Evolutionary conservation across 1,140 invertebrate genomes (phyloP), one percentile per base, ranked within the genome.

Genomic region (Neodiprion lecontei): DNA sequence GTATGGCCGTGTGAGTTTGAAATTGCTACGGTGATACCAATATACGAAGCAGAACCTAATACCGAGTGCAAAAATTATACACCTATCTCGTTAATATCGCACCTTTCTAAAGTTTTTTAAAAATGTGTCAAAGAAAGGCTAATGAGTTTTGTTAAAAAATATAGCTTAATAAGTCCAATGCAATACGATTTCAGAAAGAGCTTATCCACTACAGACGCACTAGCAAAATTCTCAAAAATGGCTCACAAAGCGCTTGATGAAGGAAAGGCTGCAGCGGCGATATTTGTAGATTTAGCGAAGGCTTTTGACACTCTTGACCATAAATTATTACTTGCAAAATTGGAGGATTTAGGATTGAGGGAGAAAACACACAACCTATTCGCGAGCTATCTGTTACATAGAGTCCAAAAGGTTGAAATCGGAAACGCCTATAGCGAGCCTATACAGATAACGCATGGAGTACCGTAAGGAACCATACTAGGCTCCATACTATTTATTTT

Each of bases 21-120:
- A 74, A 69, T 73, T 17, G 75, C 80, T 21, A 69, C 70, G 70
- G 69, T 84, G 9, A 77, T 14, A 50, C 78, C 78, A 9, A 76
- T 82, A 68, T 79, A 76, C 66, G 85, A 86, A 76, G 72, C 28
- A 61, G 82, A 79, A 17, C 49, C 71, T 7, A 81, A 77, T 72
- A 40, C 70, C 12, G 74, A 69, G 21, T 28, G 76, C 7, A 69
- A 69, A 21, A 84, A 84, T 73, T 83, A 84, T 61, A 80, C 82
- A 70, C 83, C 81, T 9, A 84, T 84, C 14, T 81, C 75, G 1
- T 28, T 81, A 14, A 72, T 81, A 0, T 73, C 76, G 1, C 50
- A 76, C 12, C 72, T 84, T 40, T 79, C 80, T 17, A 86, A 85
- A 80, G 40, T 85, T 48, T 72, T 84, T 7, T 80, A 86, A 77